These are phyloP conservation scores for Hapalemur alaotrensis DNA, from an alignment of 2,797 vertebrate genomes.

Conservation along the genomic window DNA sequence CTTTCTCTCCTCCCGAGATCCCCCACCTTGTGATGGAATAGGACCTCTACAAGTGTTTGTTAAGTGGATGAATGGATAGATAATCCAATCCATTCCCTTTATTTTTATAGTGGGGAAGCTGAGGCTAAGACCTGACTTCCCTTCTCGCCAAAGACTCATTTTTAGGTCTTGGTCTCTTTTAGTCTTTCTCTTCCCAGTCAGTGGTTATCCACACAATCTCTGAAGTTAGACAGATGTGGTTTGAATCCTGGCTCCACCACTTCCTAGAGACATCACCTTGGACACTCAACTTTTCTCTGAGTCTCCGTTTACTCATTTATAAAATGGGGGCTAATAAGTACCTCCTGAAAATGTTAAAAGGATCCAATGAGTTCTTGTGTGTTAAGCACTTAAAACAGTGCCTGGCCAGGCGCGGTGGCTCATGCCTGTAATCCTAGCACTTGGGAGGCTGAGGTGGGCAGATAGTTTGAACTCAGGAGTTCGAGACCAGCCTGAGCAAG, in stretches of 20 bases:
- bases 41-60: neutral
- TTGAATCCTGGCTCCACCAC: constrained; percentile 5
- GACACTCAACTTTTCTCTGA: constrained; percentile 1
- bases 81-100: neutral
- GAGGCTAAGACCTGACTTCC: neutral
- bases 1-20: neutral
- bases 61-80: neutral
- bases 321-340: constrained; percentile 9
- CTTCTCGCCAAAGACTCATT: neutral
- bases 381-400: neutral
- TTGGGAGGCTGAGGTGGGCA: no score
- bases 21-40: neutral
- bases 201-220: neutral
- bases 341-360: constrained; percentile 16
- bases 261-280: neutral
- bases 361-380: neutral
- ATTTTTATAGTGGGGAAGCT: neutral
- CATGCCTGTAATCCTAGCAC: no score
- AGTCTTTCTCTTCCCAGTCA: constrained; percentile 21
- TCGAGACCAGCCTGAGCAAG: no score
- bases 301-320: constrained; percentile 41
- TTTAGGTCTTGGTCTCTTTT: constrained; percentile 27
- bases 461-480: no score
- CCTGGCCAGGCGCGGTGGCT: neutral
- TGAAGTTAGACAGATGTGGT: neutral